Base-by-base conservation (phyloP, 1,140 invertebrate species). In the Drosophila nigrodunni region DNA sequence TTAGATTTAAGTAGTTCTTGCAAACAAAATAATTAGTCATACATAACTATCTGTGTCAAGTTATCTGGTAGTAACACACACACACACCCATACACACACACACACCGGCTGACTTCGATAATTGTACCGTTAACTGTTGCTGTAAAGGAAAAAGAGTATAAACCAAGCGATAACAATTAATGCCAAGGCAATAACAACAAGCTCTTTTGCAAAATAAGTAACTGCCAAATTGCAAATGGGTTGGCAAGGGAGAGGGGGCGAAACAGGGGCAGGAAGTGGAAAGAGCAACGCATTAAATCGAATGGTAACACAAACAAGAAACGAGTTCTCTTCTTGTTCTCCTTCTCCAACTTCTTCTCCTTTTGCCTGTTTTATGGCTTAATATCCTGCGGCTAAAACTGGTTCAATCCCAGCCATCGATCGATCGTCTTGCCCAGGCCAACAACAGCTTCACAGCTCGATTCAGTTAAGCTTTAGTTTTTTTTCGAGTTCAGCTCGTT, bases 321-420 rank as follows among this genome's bases (percentile, higher is more conserved):
- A 69, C 65, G 13, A 74, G 71, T 74, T 69, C 55, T 74, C 61
- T 52, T 60, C 18, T 15, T 13, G 2, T 44, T 67, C 55, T 60
- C n/a, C 21, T 50, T 9, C 41, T 41, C 21, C 44, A 58, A 47
- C 7, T 47, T 41, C 25, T 35, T 5, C 30, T 35, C 41, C 41
- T 47, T 30, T 37, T 70, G 78, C 78, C 55, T 70, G 68, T 70
- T 82, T 86, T 82, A 86, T 86, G 67, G 82, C 78, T 86, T 78
- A 86, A 86, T 86, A 86, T 86, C 82, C 82, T 86, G 82, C 74
- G 68, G 82, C 47, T 39, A 82, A 85, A 86, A 86, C 82, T 86
- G 82, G 82, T 86, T 86, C 82, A 87, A 65, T 66, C 58, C 43
- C 44, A 58, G 62, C 55, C 69, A 78, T 46, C 76, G 75, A 85